Percentiles rank a stretch among this genome's conserved stretches.
Conservation (phyloP, 2,113 vertebrate species). For the Myxocyprinus asiaticus region DNA sequence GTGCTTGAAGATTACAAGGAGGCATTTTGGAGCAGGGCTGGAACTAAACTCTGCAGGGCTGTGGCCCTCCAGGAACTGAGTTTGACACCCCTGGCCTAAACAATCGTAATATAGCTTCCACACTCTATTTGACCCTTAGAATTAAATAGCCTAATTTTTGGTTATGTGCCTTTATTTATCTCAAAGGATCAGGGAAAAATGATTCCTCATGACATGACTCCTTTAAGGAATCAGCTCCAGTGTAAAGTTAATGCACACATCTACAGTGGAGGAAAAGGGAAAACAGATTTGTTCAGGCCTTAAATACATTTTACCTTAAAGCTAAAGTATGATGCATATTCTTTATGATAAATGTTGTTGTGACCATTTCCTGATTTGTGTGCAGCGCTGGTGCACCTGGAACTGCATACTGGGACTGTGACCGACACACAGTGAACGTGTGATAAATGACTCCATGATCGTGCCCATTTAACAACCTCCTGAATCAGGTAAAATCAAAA, state of each 20-base stretch:
- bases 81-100: too few species aligned
- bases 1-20: too few species aligned
- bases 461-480: constrained; percentile 62
- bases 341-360: constrained; percentile 58
- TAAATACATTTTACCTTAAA: constrained; percentile 59
- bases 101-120: too few species aligned
- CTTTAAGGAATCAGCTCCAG: constrained; percentile 37
- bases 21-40: too few species aligned
- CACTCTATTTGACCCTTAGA: too few species aligned
- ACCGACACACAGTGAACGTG: constrained; percentile 58
- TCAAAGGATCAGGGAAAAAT: too few species aligned
- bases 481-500: constrained; percentile 53
- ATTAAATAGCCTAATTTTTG: too few species aligned
- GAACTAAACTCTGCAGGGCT: too few species aligned
- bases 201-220: too few species aligned
- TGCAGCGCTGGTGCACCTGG: constrained; percentile 67
- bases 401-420: constrained; percentile 59
- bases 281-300: constrained; percentile 60
- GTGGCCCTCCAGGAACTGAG: too few species aligned
- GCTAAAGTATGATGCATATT: constrained; percentile 55
- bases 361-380: constrained; percentile 70
- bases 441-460: constrained; percentile 71
- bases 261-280: constrained; percentile 40
- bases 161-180: too few species aligned
- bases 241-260: constrained; percentile 59